phyloP scores from a whole-genome alignment of 2,113 vertebrate genomes.

The Cathartes aura region DNA sequence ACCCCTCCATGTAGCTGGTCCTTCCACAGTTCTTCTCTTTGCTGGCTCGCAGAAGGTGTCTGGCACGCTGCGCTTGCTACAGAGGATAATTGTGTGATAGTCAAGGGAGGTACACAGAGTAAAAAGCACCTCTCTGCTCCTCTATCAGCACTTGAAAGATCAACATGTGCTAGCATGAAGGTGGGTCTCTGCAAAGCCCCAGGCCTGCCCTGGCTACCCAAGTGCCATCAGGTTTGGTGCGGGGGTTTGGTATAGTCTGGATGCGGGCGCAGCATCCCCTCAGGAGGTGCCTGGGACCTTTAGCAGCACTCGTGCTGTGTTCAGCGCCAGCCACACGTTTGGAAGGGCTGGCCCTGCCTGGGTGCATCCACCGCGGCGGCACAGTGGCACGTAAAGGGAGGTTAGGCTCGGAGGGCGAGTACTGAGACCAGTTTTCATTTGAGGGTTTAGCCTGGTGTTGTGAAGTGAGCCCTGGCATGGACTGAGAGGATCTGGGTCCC shows the following conservation, averaged over 20 bases:
- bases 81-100: too few species aligned
- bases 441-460: neutral
- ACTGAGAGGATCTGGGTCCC: neutral
- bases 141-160: neutral
- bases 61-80: accelerated
- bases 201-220: neutral
- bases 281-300: neutral
- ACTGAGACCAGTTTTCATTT: neutral
- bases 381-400: accelerated
- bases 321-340: accelerated
- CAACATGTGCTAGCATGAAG: too few species aligned
- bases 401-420: accelerated
- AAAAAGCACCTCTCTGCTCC: neutral
- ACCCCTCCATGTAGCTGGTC: neutral
- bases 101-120: accelerated
- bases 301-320: accelerated
- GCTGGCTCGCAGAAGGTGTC: accelerated
- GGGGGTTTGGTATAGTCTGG: neutral
- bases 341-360: neutral
- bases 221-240: neutral
- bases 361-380: accelerated
- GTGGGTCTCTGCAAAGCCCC: neutral
- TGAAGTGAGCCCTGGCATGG: neutral
- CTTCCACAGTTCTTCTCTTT: neutral
- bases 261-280: neutral